Percentiles rank a stretch among this genome's conserved stretches.
Evolutionary conservation across 2,888 invertebrate genomes (phyloP).

Genomic region (Nomada fucata): DNA sequence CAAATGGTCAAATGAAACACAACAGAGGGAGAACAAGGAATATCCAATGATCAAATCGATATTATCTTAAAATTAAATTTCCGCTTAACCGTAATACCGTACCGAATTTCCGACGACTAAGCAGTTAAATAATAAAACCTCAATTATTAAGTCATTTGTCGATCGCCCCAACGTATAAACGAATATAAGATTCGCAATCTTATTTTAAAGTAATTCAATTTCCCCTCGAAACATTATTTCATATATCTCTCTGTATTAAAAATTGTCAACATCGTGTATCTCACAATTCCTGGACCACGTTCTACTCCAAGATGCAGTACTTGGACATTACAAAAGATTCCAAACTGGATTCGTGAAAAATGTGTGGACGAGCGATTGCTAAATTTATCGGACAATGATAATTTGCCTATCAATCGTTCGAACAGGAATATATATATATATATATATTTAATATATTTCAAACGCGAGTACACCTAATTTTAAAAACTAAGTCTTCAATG

Average conservation of each 20-base stretch:
- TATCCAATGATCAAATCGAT: too few relatives aligned
- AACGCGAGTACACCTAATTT: slow-evolving; percentile 42
- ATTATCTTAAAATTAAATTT: too few relatives aligned
- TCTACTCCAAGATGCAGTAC: not conserved
- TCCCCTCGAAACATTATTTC: not conserved
- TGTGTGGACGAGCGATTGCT: not conserved
- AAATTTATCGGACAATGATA: not conserved
- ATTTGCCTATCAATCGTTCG: not conserved
- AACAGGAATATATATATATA: not conserved
- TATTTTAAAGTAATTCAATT: too few relatives aligned
- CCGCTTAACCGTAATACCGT: too few relatives aligned
- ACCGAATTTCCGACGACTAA: too few relatives aligned
- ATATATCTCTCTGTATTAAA: not conserved
- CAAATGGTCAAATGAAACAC: too few relatives aligned
- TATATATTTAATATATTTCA: not conserved
- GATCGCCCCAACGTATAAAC: too few relatives aligned
- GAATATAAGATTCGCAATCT: too few relatives aligned
- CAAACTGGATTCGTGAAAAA: not conserved
- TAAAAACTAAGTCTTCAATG: slow-evolving; percentile 66
- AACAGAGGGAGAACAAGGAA: too few relatives aligned
- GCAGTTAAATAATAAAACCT: too few relatives aligned
- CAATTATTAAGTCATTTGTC: too few relatives aligned
- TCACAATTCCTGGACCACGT: not conserved
- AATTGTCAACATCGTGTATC: not conserved
- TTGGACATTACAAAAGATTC: not conserved